Base-by-base conservation (phyloP, 2,113 vertebrate species). In the Channa argus region DNA sequence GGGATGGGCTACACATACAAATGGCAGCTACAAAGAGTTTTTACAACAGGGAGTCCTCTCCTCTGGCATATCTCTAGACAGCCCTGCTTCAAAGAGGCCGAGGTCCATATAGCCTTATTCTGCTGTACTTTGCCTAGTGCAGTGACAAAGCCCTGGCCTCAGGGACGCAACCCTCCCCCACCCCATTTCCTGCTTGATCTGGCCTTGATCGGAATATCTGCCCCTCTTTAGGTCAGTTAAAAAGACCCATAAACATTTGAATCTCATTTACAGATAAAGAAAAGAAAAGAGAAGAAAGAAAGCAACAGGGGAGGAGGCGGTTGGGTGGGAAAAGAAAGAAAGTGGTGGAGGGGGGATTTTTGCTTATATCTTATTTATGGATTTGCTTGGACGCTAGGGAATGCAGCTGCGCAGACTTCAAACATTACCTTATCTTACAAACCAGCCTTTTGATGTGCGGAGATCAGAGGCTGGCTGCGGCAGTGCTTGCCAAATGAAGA, bases 331-430 rank as follows among this genome's bases (percentile, higher is more conserved):
- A 86, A 82, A 88, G 90, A 91, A 82, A 82, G 85, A 82, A 72
- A 68, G 82, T 65, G 63, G 71, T 55, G 61, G 76, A 14, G 80
- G 86, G 87, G 82, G 72, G 63, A 68, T 78, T 80, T 80, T 93
- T 94, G 94, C 94, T 96, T 95, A 91, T 96, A 94, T 96, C 94
- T 97, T 97, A 96, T 96, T 96, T 96, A 95, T 95, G 95, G 95
- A 94, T 95, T 96, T 96, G 94, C 94, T 95, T 95, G 96, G 96
- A 95, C 95, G 94, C 95, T 87, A 82, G 95, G 96, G 96, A 96
- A 94, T 94, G 94, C 93, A 91, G 94, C 94, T 91, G 90, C 93
- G 93, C 92, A 93, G 96, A 95, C 96, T 96, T 96, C 95, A 97
- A 93, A 95, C 95, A 93, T 95, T 91, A 95, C 95, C 95, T 96